Base-by-base conservation (phyloP, 2,888 invertebrate genomes). In the Luffia ferchaultella region DNA sequence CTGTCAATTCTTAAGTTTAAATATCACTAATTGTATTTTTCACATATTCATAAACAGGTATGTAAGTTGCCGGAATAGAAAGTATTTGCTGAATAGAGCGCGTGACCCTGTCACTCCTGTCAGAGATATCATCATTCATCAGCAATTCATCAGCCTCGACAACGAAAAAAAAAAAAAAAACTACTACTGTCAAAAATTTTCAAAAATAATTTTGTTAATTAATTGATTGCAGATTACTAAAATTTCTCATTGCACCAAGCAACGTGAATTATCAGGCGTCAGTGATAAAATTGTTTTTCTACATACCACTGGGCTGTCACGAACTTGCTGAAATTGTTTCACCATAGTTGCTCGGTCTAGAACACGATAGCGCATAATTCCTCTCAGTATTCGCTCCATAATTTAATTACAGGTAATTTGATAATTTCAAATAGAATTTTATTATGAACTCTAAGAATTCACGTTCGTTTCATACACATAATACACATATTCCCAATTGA, bases 341-440 rank as follows among this genome's bases (percentile, higher is more conserved):
- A 97, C 93, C 95, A 96, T 95, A 64, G 88, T 89, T 54, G 91
- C 89, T 57, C 93, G 87, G 58, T 93, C 92, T 51, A 92, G 88
- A 55, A 90, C 87, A 53, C 96, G 88, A 73, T 96, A 97, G 64
- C 91, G 89, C 90, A 97, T 94, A 50, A 97, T 92, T 49, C 97
- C 97, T 68, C 91, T 88, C 58, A 97, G 78, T 69, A 97, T 93
- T 75, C 92, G 88, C 64, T 96, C 94, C 94, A 96, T 95, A 60
- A 53, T 53, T 51, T 45, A 54, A 20, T 45, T 43, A 46, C 46
- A 50, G 46, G 52, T 52, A 45, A 46, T 51, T n/a, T 43, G 9
- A 20, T 42, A 20, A 45, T 45, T 45, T n/a, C n/a, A n/a, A n/a
- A n/a, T n/a, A n/a, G 45, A 3, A 16, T 48, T 48, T 42, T 40